Base-by-base conservation (phyloP, 2,888 invertebrate genomes). In the Micoletzkya japonica region DNA sequence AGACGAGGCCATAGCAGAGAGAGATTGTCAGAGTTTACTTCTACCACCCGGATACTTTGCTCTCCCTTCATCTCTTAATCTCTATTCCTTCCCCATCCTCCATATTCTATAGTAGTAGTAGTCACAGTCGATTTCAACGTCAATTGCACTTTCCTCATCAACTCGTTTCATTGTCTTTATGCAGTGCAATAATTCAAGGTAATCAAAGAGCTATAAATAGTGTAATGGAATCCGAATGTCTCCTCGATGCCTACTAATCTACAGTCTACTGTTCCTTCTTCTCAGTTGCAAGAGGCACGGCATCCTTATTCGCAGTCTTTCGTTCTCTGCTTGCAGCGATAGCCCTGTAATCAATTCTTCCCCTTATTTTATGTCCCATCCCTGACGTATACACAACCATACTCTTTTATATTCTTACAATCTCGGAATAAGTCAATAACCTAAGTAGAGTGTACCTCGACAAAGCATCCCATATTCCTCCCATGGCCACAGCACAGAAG, bases 391-490 rank as follows among this genome's bases (percentile, higher is more conserved):
- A n/a, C n/a, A n/a, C n/a, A n/a, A 17, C 14, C n/a, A 44, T 17
- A 44, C 14, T 17, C 49, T 44, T 44, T 44, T 44, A 44, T 17
- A 44, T n/a, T n/a, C n/a, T 44, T 44, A 17, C 14, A n/a, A 44
- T 17, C 49, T 44, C n/a, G 14, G 49, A 44, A 44, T 44, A 44
- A 17, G 14, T 44, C n/a, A 7, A 28, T 54, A 10, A 17, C 14
- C 24, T 54, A 54, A 34, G 56, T 28, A 24, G 10, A 57, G 63
- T 58, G 57, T 54, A 82, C 83, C 81, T 77, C 4, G 81, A 81
- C 85, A 97, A 89, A 49, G 95, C 94, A 88, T 99, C 98, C 93
- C 95, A 96, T 86, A 98, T 92, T 69, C 98, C 98, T 52, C 98
- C 98, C 87, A 98, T 91, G 89, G 94, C 94, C 66, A 96, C 88